Evolutionary conservation across 2,888 invertebrate species (phyloP), one percentile per base, ranked within the genome.

Genomic region (Trichogramma evanescens): DNA sequence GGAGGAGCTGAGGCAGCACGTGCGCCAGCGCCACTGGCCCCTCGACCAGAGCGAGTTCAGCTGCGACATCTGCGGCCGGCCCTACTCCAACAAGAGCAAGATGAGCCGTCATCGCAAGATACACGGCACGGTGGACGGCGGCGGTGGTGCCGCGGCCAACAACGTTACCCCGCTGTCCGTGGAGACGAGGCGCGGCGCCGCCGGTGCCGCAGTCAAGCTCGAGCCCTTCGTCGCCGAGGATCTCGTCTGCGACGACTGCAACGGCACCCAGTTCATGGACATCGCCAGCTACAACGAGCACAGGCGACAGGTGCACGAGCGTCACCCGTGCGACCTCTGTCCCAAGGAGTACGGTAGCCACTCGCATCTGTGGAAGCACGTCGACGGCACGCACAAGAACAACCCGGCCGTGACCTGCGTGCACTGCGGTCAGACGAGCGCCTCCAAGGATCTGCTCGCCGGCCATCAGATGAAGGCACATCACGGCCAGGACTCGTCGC

Each of bases 341-440:
- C 82, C 81, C 66, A 84, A 84, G 67, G 84, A 81, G 66, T 84
- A 84, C 66, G 83, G 84, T 0, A 74, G 84, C 8, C 84, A 83
- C 39, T 83, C 84, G 7, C 84, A 84, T 66, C 68, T 84, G 8
- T 84, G 84, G 84, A 84, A 84, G 67, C 84, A 84, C 68, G 84
- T 84, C 1, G 84, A 84, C 67, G 76, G 83, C 49, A 78, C 83
- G 8, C 84, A 84, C 68, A 80, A 80, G 68, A 82, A 82, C 9
- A 83, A 84, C 69, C 81, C 81, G n/a, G 82, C 82, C 61, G 80
- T 84, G 5, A 84, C 84, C 0, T 84, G 84, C 67, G 80, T 81
- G 48, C 75, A 82, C 50, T 84, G 84, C 66, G 75, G 80, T 63
- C 83, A 83, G 68, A 84, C 84, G 0, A 83, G 83, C 55, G 83